Conservation (phyloP, 2,113 vertebrate species). For the Tupaia chinensis region DNA sequence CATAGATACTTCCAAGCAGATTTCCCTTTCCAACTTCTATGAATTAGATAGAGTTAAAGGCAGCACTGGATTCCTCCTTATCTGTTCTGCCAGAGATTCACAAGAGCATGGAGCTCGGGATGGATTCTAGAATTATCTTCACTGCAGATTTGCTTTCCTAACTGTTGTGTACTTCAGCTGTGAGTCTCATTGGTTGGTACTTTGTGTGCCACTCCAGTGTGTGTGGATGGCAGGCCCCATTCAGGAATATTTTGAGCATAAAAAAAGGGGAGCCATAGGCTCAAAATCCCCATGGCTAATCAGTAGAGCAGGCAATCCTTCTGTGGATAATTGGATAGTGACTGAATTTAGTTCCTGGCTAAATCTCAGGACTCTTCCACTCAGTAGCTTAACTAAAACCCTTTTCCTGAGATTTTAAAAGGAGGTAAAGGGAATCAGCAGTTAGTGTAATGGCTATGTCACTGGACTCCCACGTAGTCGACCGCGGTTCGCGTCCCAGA, state of each 20-base stretch:
- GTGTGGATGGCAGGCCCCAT: background rate
- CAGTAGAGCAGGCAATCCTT: background rate
- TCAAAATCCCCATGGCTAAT: constrained; percentile 13
- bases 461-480: too few species aligned
- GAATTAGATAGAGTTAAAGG: constrained; percentile 33
- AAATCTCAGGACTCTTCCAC: constrained; percentile 38
- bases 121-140: background rate
- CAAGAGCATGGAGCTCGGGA: background rate
- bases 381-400: background rate
- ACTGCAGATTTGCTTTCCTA: constrained; percentile 11
- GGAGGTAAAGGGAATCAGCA: background rate
- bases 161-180: background rate
- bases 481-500: too few species aligned
- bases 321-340: background rate
- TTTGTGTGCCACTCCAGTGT: background rate
- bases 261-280: background rate
- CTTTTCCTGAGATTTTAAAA: background rate
- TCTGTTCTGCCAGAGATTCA: constrained; percentile 11
- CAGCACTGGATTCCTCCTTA: background rate
- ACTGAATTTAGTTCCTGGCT: constrained; percentile 25
- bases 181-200: background rate
- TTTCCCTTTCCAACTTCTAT: background rate
- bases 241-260: constrained; percentile 21
- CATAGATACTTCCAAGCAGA: background rate
- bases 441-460: too few species aligned